These are phyloP conservation scores for Oncorhynchus tshawytscha DNA, from an alignment of 2,113 vertebrate genomes.

Conservation along the genomic window DNA sequence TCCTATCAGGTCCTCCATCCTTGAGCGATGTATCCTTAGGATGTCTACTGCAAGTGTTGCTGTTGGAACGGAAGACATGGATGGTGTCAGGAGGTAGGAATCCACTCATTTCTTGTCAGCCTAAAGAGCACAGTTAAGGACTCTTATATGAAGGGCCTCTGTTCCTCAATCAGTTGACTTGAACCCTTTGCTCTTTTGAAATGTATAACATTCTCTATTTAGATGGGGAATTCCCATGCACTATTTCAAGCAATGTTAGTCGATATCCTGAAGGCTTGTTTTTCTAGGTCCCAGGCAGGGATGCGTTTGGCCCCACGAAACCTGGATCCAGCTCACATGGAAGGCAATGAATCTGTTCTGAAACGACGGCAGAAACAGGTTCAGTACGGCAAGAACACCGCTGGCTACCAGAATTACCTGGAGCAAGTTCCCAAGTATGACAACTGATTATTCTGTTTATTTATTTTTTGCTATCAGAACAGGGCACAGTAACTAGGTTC, in stretches of 20 bases:
- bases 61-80: constrained; percentile 78
- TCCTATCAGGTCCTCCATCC: constrained; percentile 69
- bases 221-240: neutral
- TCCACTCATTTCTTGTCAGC: neutral
- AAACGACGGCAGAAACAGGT: constrained; percentile 82
- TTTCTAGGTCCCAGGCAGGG: constrained; percentile 41
- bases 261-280: neutral
- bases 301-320: constrained; percentile 49
- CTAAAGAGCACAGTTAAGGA: neutral
- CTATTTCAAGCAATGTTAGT: no score
- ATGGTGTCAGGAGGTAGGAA: constrained; percentile 51
- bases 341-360: constrained; percentile 78
- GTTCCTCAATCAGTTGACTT: neutral
- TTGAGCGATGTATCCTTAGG: constrained; percentile 78
- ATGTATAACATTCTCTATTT: neutral
- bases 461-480: no score
- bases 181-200: neutral
- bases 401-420: constrained; percentile 81
- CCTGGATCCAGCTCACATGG: constrained; percentile 63
- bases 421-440: constrained; percentile 80
- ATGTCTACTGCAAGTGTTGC: constrained; percentile 80
- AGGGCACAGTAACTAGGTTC: no score
- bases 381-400: constrained; percentile 83
- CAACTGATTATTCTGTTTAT: neutral
- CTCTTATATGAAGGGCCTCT: neutral